Conservation (phyloP, 2,888 invertebrate genomes). For the Caenorhabditis wallacei region DNA sequence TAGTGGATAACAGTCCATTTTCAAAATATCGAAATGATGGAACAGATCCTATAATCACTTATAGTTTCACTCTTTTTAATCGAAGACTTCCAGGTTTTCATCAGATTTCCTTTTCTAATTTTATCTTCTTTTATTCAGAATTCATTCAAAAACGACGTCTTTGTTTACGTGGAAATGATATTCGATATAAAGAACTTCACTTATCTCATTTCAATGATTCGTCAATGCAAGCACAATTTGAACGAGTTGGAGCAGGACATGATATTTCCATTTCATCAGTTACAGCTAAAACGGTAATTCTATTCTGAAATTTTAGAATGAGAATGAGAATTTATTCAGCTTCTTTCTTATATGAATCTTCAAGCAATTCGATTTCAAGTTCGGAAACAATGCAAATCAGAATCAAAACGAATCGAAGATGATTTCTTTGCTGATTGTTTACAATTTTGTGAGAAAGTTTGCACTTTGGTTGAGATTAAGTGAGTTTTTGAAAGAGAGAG, state of each 20-base stretch:
- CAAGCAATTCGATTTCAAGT: slow-evolving; percentile 69
- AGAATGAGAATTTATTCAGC: slow-evolving; percentile 32
- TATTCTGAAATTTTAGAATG: not conserved
- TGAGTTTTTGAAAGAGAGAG: slow-evolving; percentile 10
- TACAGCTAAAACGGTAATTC: slow-evolving; percentile 39
- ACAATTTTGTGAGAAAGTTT: slow-evolving; percentile 55
- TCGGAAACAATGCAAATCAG: slow-evolving; percentile 60
- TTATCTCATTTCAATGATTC: slow-evolving; percentile 50
- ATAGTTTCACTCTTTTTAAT: slow-evolving; percentile 69
- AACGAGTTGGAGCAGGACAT: slow-evolving; percentile 22
- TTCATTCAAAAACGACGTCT: slow-evolving; percentile 65
- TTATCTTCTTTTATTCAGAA: slow-evolving; percentile 28
- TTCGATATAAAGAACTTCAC: slow-evolving; percentile 46
- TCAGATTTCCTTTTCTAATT: not conserved
- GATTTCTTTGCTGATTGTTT: slow-evolving; percentile 66
- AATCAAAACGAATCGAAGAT: slow-evolving; percentile 55
- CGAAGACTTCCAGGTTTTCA: slow-evolving; percentile 45
- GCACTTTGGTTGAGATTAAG: slow-evolving; percentile 55
- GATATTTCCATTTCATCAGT: slow-evolving; percentile 26
- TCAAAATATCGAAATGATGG: slow-evolving; percentile 58
- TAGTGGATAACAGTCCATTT: slow-evolving; percentile 58
- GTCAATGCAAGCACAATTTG: slow-evolving; percentile 67
- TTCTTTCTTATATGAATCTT: slow-evolving; percentile 66
- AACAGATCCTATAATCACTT: slow-evolving; percentile 69
- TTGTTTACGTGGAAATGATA: slow-evolving; percentile 65